These are phyloP conservation scores for Paramisgurnus dabryanus DNA, from an alignment of 2,113 vertebrate genomes.

Conservation along the genomic window DNA sequence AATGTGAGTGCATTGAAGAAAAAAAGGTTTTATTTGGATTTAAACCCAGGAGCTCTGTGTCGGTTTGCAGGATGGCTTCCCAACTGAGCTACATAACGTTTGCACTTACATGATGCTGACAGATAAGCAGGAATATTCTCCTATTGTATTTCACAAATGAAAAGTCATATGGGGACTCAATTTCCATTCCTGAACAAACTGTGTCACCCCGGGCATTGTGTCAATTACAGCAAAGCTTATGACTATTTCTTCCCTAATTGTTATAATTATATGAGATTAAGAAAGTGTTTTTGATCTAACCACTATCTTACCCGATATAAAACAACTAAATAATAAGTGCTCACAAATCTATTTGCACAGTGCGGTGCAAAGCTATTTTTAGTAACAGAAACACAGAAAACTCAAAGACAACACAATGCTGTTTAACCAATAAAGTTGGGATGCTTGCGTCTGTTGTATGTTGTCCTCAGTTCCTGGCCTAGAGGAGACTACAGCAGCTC, in stretches of 20 bases:
- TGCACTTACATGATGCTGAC: too few relatives aligned
- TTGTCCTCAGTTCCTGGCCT: slow-evolving; percentile 21
- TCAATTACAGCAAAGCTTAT: neutral
- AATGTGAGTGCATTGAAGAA: too few relatives aligned
- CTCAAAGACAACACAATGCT: slow-evolving; percentile 12
- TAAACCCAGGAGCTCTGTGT: too few relatives aligned
- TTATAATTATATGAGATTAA: neutral
- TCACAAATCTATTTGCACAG: slow-evolving; percentile 56
- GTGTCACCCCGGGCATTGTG: too few relatives aligned
- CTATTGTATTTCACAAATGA: neutral
- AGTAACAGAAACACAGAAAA: neutral
- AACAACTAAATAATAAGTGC: neutral
- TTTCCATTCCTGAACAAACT: too few relatives aligned
- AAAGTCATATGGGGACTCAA: too few relatives aligned
- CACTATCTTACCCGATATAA: neutral
- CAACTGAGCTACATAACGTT: too few relatives aligned
- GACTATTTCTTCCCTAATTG: neutral
- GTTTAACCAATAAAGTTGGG: slow-evolving; percentile 36
- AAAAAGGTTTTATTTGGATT: too few relatives aligned
- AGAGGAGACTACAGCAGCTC: slow-evolving; percentile 43
- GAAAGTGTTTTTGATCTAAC: slow-evolving; percentile 10
- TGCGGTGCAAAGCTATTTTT: slow-evolving; percentile 28
- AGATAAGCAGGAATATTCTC: too few relatives aligned
- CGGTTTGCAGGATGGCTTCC: too few relatives aligned
- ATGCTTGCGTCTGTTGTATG: slow-evolving; percentile 53